Evolutionary conservation across 2,113 vertebrate species (phyloP), one percentile per base, ranked within the genome.

Genomic region (Notiomystis cincta): DNA sequence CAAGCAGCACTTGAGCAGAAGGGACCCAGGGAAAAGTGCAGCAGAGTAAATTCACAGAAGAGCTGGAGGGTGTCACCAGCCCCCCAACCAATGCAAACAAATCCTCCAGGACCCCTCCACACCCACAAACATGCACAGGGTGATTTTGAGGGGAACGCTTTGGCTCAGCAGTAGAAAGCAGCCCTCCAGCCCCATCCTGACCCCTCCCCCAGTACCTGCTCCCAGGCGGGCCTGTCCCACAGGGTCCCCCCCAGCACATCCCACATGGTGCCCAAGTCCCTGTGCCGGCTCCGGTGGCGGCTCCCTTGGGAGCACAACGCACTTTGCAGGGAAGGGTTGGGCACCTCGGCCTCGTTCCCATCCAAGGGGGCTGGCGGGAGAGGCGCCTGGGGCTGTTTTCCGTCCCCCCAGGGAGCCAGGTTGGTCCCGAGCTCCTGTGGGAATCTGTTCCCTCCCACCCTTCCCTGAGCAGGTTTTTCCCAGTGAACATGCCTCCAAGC

Each of bases 391-490:
- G 87, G 90, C 87, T 83, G 90, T 84, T 87, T 95, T 95, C 92
- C 60, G 2, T 72, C 77, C 90, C 94, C 77, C 72, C 37, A 89
- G 87, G 76, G 72, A 94, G 72, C 45, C 76, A 60, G 77, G 35
- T 15, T 16, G 42, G 51, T 73, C 64, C 64, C 4, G 2, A 76
- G 47, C 87, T 95, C 83, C 96, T 95, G 93, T 93, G 96, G 93
- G 93, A 94, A 94, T 83, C 37, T 56, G 42, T 51, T 95, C 73
- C 65, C 65, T 92, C 76, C 77, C 72, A 27, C 71, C 48, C 35
- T 67, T 83, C 67, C 89, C 89, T 1, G 1, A 89, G 84, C 90
- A 89, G 69, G 87, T 93, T 96, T 95, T 93, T 81, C 92, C 84
- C 84, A 77, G 72, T 33, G 33, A 89, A 83, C 9, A 15, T 6